Evolutionary conservation across 92 coral and sea anemone species (phyloP), one percentile per base, ranked within the genome.

Genomic region (Porites rus): DNA sequence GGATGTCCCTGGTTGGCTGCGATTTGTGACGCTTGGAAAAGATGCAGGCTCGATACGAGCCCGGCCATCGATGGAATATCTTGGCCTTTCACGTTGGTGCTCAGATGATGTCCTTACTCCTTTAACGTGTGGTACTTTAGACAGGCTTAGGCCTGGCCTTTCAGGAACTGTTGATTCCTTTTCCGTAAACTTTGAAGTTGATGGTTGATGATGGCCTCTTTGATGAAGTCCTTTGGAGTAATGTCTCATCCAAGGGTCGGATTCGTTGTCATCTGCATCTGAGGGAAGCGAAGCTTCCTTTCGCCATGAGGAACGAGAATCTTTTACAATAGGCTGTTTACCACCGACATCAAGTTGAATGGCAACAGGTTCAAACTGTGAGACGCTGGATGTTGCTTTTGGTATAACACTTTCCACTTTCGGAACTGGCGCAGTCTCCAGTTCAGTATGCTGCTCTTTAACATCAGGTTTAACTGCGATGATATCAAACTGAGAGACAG

Each of bases 221-320:
- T 75, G 83, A 56, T 56, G 4, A 54, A 76, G 72, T 67, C 83
- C 89, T 77, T 61, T 76, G 59, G 84, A 66, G 25, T 92, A 92
- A 54, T 92, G 94, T 24, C 86, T 88, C 77, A 86, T 87, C 94
- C 94, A 92, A 18, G 94, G 94, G 54, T 92, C 94, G 50, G 80
- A 78, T n/a, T 75, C 21, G 18, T 75, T 66, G 78, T 91, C 90
- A 56, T 79, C 89, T 7, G 78, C 87, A 7, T 79, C 89, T 1
- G 46, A 69, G 20, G 94, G 86, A 25, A 84, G 84, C 6, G 72
- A 60, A 72, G n/a, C 13, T 58, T 82, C 46, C 18, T 50, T 82
- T 72, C 22, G 72, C 71, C 72, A 71, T 13, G 59, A 50, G 14
- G 79, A 38, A 43, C 50, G 8, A 8, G 19, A 46, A 6, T 79